Conservation (phyloP, 2,888 invertebrate species). For the Allygus modestus region DNA sequence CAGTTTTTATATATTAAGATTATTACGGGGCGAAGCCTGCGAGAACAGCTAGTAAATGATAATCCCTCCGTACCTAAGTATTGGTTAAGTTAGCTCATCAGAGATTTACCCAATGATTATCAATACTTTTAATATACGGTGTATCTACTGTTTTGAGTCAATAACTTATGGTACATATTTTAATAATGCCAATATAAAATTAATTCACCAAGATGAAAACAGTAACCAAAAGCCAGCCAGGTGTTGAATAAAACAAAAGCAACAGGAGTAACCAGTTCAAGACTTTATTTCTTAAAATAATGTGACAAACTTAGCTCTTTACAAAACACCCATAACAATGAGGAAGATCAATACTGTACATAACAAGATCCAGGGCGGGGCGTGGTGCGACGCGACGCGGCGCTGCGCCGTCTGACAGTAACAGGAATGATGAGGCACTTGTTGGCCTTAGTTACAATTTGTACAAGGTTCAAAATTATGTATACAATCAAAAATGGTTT, state of each 20-base stretch:
- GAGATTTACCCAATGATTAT: too few species aligned
- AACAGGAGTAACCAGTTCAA: constrained; percentile 53
- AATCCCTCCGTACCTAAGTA: too few species aligned
- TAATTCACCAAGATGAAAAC: too few species aligned
- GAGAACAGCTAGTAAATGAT: too few species aligned
- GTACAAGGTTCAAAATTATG: constrained; percentile 18
- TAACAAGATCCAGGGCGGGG: not conserved
- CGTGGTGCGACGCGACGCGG: not conserved
- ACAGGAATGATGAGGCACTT: not conserved
- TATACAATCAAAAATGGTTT: constrained; percentile 28
- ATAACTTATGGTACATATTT: too few species aligned
- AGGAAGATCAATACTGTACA: constrained; percentile 54
- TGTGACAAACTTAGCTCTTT: constrained; percentile 55
- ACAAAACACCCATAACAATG: constrained; percentile 63
- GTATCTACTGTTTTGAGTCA: too few species aligned
- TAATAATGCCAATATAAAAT: too few species aligned
- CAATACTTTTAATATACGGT: too few species aligned
- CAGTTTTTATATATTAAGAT: too few species aligned
- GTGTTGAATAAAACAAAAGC: constrained; percentile 1
- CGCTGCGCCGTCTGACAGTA: not conserved
- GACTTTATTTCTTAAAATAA: constrained; percentile 58
- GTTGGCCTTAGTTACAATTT: not conserved
- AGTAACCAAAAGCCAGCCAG: too few species aligned
- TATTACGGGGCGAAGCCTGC: too few species aligned
- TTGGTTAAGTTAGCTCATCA: too few species aligned